Percentiles rank a stretch among this genome's conserved stretches.
Conservation (phyloP, 2,113 vertebrate genomes). For the Lepus timidus region DNA sequence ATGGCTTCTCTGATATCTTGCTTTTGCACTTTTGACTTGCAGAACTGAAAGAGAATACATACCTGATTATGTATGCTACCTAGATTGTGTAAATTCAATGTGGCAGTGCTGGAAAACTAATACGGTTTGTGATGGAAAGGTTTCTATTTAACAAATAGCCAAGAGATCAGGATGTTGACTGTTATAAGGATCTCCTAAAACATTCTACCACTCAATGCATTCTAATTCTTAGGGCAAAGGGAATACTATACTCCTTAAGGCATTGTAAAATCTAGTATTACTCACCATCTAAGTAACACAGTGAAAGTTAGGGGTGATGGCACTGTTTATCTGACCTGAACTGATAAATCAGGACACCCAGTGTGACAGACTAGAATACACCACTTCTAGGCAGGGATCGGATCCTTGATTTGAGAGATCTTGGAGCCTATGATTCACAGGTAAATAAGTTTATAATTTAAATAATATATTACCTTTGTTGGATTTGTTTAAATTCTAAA, state of each 20-base stretch:
- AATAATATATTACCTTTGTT: not conserved
- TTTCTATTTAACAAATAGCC: not conserved
- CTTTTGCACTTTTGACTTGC: not conserved
- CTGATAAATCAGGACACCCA: constrained; percentile 2
- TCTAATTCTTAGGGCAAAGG: not conserved
- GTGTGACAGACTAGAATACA: not conserved
- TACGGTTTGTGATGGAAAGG: not conserved
- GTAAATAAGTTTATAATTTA: not conserved
- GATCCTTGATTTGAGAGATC: not conserved
- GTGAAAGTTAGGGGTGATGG: not conserved
- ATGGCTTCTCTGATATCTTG: not conserved
- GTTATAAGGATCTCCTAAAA: not conserved
- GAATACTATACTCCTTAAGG: not conserved
- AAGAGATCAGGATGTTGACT: not conserved
- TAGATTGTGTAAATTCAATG: not conserved
- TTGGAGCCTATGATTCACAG: not conserved
- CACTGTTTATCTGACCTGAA: not conserved
- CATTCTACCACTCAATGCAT: not conserved
- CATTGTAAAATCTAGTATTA: not conserved
- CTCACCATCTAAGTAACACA: not conserved
- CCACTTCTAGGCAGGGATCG: not conserved
- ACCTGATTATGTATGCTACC: not conserved
- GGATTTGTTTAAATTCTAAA: not conserved
- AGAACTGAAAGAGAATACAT: not conserved
- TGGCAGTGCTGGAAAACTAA: not conserved